Conservation (phyloP, 2,888 invertebrate genomes). For the Mylabris sibirica region DNA sequence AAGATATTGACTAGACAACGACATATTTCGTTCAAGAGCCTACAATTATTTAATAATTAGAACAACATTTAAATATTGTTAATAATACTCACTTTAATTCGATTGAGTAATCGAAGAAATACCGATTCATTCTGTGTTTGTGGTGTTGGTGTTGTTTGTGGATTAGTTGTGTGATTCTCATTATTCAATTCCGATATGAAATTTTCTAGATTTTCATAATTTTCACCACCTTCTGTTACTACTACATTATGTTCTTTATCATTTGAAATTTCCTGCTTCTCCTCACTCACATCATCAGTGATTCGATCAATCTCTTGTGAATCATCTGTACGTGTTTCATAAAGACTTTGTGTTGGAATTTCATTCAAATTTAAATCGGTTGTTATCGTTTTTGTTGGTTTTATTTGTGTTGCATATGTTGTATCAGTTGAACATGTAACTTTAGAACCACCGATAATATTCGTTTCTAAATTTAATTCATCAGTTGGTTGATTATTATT, state of each 20-base stretch:
- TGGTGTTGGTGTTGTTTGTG: constrained; percentile 52
- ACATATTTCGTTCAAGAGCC: constrained; percentile 96
- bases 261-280: not conserved
- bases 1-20: constrained; percentile 93
- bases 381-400: constrained; percentile 57
- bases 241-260: constrained; percentile 21
- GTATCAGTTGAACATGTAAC: constrained; percentile 42
- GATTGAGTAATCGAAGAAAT: constrained; percentile 93
- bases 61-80: no score
- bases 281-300: not conserved
- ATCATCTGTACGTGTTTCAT: constrained; percentile 6
- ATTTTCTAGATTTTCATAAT: constrained; percentile 62
- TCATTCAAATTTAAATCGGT: constrained; percentile 32
- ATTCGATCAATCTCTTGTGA: not conserved
- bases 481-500: constrained; percentile 31
- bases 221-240: constrained; percentile 47
- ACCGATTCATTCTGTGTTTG: constrained; percentile 87
- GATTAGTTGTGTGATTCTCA: constrained; percentile 59
- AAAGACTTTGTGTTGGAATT: constrained; percentile 15
- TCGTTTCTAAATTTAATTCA: constrained; percentile 29
- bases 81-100: constrained; percentile 79
- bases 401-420: constrained; percentile 51
- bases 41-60: constrained; percentile 53
- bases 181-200: constrained; percentile 67
- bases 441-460: constrained; percentile 27